Percentiles rank a stretch among this genome's conserved stretches.
These are phyloP conservation scores for Poecilobothrus nobilitatus DNA, from an alignment of 2,888 invertebrate species.

Conservation along the genomic window DNA sequence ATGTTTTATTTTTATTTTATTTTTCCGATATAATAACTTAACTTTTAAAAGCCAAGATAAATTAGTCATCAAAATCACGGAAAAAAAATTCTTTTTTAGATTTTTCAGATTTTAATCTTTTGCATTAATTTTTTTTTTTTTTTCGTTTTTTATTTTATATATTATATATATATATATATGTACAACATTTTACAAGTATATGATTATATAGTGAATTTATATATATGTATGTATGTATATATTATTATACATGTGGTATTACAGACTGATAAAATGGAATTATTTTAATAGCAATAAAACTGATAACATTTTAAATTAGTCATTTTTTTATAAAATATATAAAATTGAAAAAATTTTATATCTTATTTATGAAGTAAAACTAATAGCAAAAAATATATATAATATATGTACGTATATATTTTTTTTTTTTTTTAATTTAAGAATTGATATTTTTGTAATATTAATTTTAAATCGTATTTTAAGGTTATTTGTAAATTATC, in stretches of 20 bases:
- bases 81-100: slow-evolving; percentile 6
- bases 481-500: too few relatives aligned
- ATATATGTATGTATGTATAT: neutral
- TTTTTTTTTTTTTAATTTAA: too few relatives aligned
- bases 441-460: too few relatives aligned
- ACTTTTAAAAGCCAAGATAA: neutral
- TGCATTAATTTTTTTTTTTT: neutral
- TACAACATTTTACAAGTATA: neutral
- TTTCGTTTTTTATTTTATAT: neutral
- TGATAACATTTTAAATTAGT: neutral
- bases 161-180: neutral
- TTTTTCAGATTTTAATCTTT: neutral
- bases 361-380: too few relatives aligned
- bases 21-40: neutral
- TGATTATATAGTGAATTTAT: too few relatives aligned
- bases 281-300: neutral
- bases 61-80: slow-evolving; percentile 3
- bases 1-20: neutral
- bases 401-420: too few relatives aligned
- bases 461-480: too few relatives aligned
- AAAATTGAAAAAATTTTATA: too few relatives aligned
- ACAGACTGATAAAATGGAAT: neutral
- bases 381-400: too few relatives aligned
- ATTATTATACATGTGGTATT: neutral
- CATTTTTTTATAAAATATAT: neutral